phyloP scores from a whole-genome alignment of 92 coral and sea anemone species.

The Epizoanthus rinbou region DNA sequence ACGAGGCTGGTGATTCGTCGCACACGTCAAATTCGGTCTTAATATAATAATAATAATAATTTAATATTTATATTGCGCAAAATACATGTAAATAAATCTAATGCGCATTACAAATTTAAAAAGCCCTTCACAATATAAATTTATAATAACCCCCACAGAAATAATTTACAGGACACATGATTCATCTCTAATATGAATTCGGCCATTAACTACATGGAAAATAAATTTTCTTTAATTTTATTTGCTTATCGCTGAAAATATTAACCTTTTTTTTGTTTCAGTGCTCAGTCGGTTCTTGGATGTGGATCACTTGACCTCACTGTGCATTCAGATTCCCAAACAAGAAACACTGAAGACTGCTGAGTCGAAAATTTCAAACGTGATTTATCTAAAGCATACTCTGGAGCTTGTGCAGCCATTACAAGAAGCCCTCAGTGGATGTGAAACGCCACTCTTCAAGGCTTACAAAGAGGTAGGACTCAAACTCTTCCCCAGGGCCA shows the following conservation, averaged over 20 bases:
- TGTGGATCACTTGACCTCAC: constrained; percentile 92
- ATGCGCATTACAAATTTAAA: too few species aligned
- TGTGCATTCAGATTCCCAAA: constrained; percentile 97
- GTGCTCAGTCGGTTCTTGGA: constrained; percentile 92
- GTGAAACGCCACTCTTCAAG: constrained; percentile 79
- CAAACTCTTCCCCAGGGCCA: neutral
- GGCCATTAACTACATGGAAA: too few species aligned
- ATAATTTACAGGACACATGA: too few species aligned
- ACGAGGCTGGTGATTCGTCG: too few species aligned
- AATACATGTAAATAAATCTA: too few species aligned
- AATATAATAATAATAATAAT: too few species aligned
- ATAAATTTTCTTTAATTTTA: too few species aligned
- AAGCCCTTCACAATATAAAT: too few species aligned
- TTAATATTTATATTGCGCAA: too few species aligned
- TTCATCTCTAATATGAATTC: too few species aligned
- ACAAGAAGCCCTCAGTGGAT: constrained; percentile 68
- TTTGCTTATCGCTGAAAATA: neutral
- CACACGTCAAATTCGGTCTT: too few species aligned
- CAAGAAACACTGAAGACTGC: constrained; percentile 96
- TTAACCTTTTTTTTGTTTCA: constrained; percentile 15
- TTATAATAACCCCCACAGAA: too few species aligned
- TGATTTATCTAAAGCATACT: constrained; percentile 89
- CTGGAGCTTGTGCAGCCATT: constrained; percentile 93
- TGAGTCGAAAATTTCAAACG: constrained; percentile 92
- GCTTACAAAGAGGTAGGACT: constrained; percentile 84